Evolutionary conservation across 2,888 invertebrate species (phyloP), one percentile per base, ranked within the genome.

Genomic region (Imbricaverruca yamaguchii): DNA sequence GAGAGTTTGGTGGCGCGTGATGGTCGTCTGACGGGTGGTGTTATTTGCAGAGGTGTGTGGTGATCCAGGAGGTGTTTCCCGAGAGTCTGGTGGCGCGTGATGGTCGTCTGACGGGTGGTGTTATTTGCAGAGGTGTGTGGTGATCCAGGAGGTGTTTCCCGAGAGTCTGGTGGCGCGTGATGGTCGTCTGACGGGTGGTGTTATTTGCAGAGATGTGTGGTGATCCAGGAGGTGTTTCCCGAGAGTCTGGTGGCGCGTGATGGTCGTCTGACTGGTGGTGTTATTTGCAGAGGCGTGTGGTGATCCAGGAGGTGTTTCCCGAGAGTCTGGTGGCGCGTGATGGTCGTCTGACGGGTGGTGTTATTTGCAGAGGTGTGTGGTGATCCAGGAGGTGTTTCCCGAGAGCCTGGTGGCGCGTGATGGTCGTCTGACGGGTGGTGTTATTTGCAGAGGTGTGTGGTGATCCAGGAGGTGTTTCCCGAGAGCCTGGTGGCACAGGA

Each of bases 301-400:
- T 89, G 8, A 86, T 89, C 74, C 89, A 89, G 83, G 88, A 88
- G 85, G 86, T 88, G 59, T 87, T 87, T 84, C 85, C 87, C 39
- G 87, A 87, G 80, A 87, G 87, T 39, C 86, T 87, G 18, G 86
- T 87, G 53, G 86, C 86, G 25, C 86, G 86, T 84, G 88, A 88
- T 85, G 87, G 87, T 21, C 86, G 88, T 23, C 85, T 88, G 15
- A n/a, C 59, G 11, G 21, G 55, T 59, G 10, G 6, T 4, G 9
- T 13, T 56, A 21, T 11, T 18, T 25, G 39, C 39, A 89, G 89
- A 85, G 87, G 56, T 88, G 88, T 83, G 86, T 88, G 74, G 87
- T 89, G 8, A 86, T 89, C 74, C 89, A 89, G 83, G 88, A 88
- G 85, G 86, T 88, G 59, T 87, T 87, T 84, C 85, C 87, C 39